Conservation (phyloP, 2,888 invertebrate genomes). For the Teleogryllus oceanicus region DNA sequence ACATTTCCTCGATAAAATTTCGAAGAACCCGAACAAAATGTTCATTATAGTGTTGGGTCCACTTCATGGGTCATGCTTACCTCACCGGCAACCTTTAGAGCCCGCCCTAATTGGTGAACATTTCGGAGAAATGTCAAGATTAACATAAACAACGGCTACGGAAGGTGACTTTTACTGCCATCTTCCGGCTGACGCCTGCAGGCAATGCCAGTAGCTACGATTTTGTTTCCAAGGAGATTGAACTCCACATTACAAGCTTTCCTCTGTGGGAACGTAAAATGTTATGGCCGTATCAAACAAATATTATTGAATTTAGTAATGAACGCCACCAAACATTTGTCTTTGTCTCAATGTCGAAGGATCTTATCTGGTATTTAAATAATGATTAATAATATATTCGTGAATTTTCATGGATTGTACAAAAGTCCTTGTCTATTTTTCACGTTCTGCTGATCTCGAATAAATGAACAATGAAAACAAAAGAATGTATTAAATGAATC, state of each 20-base stretch:
- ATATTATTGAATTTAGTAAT: too few species aligned
- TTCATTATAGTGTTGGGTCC: not conserved
- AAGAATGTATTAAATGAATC: too few species aligned
- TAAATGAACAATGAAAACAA: too few species aligned
- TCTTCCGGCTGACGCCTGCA: not conserved
- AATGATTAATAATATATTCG: too few species aligned
- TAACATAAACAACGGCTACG: not conserved
- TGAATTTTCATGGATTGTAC: too few species aligned
- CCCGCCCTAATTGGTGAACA: not conserved
- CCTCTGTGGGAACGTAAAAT: too few species aligned
- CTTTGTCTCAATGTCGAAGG: not conserved
- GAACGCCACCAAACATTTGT: not conserved
- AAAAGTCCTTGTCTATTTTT: too few species aligned
- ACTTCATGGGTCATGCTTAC: not conserved
- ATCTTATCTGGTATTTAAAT: too few species aligned
- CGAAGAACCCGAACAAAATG: constrained; percentile 1
- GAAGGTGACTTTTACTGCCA: not conserved
- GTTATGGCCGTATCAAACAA: too few species aligned
- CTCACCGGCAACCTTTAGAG: not conserved
- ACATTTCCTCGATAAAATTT: constrained; percentile 11
- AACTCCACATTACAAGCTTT: too few species aligned
- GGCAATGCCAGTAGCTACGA: not conserved
- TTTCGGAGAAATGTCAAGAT: not conserved
- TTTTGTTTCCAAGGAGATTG: too few species aligned
- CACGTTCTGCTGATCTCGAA: too few species aligned